Evolutionary conservation across 2,888 invertebrate genomes (phyloP).

Genomic region (Trachelus stipa): DNA sequence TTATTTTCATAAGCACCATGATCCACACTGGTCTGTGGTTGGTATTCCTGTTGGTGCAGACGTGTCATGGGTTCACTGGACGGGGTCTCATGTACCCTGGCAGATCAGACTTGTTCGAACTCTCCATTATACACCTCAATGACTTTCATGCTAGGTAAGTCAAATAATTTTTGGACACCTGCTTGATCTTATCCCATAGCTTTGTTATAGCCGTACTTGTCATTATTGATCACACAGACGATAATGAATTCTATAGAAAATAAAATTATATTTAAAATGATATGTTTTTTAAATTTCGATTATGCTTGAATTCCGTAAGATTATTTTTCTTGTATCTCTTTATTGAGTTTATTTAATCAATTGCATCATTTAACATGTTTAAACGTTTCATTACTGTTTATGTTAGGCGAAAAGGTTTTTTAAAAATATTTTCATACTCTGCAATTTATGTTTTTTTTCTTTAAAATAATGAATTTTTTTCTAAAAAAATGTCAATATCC

Average conservation of each 20-base stretch:
- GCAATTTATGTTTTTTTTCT: too few species aligned
- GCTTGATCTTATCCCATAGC: background rate
- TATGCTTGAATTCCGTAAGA: background rate
- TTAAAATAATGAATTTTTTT: too few species aligned
- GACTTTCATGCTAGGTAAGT: conserved; percentile 73
- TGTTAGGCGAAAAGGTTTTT: too few species aligned
- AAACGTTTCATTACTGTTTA: too few species aligned
- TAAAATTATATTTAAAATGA: background rate
- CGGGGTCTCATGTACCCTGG: conserved; percentile 45
- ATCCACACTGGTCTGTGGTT: background rate
- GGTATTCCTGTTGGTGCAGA: conserved; percentile 19
- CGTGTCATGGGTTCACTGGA: conserved; percentile 43
- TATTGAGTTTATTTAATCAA: too few species aligned
- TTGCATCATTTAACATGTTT: too few species aligned
- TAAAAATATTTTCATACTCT: too few species aligned
- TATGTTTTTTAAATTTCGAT: background rate
- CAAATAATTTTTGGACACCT: background rate
- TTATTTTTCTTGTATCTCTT: background rate
- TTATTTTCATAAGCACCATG: background rate
- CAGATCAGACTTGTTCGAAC: conserved; percentile 66
- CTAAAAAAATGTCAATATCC: too few species aligned
- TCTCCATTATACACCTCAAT: conserved; percentile 72
- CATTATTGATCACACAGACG: background rate
- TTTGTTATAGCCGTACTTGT: conserved; percentile 12
- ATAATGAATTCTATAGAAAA: background rate